A percentile compares a stretch with the other conserved stretches of the same genome.
Conservation (phyloP, 2,797 vertebrate species). For the Sciurus carolinensis region DNA sequence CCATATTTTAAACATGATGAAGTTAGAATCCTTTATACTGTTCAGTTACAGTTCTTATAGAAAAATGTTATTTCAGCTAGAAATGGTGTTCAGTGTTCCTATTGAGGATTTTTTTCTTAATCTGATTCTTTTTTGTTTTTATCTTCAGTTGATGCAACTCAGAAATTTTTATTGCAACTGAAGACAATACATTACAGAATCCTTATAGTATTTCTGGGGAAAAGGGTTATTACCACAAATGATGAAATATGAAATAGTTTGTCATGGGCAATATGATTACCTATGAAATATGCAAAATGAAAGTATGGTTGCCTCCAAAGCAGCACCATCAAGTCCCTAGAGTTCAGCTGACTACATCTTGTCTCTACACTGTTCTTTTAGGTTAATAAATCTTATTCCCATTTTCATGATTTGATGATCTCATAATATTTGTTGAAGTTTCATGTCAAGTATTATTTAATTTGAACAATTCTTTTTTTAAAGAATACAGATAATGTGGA, state of each 20-base stretch:
- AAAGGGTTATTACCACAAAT: background rate
- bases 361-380: background rate
- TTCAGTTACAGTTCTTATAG: background rate
- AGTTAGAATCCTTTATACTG: background rate
- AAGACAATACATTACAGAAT: background rate
- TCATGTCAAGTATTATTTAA: constrained; percentile 17
- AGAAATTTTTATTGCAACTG: background rate
- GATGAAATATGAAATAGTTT: background rate
- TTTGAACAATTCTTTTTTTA: background rate
- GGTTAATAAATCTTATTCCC: background rate
- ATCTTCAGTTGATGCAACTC: background rate
- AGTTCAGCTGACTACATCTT: background rate
- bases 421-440: constrained; percentile 49
- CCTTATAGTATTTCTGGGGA: background rate
- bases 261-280: background rate
- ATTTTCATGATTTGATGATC: constrained; percentile 4
- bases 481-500: background rate
- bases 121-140: background rate
- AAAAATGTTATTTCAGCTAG: background rate
- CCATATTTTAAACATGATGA: background rate
- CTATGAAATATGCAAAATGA: background rate
- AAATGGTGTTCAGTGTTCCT: background rate
- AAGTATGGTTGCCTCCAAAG: background rate
- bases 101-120: background rate
- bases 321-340: background rate